Base-by-base conservation (phyloP, 2,113 vertebrate genomes). In the Cololabis saira region DNA sequence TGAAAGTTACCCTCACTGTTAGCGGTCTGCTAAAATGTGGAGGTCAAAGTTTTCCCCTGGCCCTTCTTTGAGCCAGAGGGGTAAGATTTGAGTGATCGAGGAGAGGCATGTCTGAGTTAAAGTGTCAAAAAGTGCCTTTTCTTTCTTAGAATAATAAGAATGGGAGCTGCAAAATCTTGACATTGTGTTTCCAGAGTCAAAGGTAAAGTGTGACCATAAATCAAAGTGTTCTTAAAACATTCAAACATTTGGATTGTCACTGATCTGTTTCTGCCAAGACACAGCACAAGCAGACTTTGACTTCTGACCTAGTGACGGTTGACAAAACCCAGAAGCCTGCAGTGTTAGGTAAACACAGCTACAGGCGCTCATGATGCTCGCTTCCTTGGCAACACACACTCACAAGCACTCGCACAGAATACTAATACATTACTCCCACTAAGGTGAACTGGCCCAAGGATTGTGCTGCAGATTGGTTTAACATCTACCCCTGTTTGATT, bases 271-370 rank as follows among this genome's bases (percentile, higher is more conserved):
- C 41, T 24, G 51, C 3, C 16, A 16, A 18, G 22, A 54, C 19
- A 33, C 16, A 30, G n/a, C 33, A 44, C 42, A 59, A 4, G 13
- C 19, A n/a, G 58, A 61, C 44, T 30, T 55, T 75, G 73, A 79
- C 83, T 53, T 70, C 53, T 73, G 64, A 82, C 78, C 76, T 10
- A 65, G 54, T 62, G 50, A 75, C 80, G 63, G 67, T 68, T 77
- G 67, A 80, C 45, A 80, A 44, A 67, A 54, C 77, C 77, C 68
- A 85, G 77, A 74, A 74, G 81, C 21, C 52, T 42, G 66, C 19
- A 69, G 68, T 56, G 63, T 77, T 85, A 75, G 44, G 60, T 77
- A 85, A 81, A 81, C 77, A 79, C 59, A 21, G 56, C 50, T 65
- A 37, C 22, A 53, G 43, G 21, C 49, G 42, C 55, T 45, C 47